Base-by-base conservation (phyloP, 2,888 invertebrate species). In the Tinea pellionella region DNA sequence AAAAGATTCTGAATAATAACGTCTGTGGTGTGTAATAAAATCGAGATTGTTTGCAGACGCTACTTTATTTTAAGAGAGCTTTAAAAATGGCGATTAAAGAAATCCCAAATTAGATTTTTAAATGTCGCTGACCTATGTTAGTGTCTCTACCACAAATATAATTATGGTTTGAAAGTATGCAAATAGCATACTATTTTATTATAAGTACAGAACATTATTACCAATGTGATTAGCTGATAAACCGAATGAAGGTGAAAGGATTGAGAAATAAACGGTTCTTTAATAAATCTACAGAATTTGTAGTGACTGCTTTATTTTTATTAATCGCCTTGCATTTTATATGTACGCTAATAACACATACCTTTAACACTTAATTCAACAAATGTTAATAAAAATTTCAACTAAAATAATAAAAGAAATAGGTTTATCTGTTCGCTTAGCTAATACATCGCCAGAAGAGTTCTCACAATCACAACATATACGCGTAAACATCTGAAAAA, bases 401-500 rank as follows among this genome's bases (percentile, higher is more conserved):
- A 24, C 24, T 24, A 24, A 24, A 24, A 24, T 6, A 24, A 24
- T 24, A 24, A 37, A 37, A 37, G 2, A 37, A 37, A 12, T 37
- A 37, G 9, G 9, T 37, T 37, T 37, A 37, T 12, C 37, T 37
- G 9, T 37, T 9, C 30, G 30, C 4, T 7, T 30, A 4, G 37
- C n/a, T n/a, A 37, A 9, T 37, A 37, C 3, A 2, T 37, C n/a
- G 8, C 15, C 15, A 16, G 4, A n/a, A n/a, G n/a, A n/a, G 41
- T 51, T 51, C 16, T 11, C 15, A 55, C 55, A 55, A 55, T 19
- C 55, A 3, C 19, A 18, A 19, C 53, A 53, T 68, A 71, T 71
- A 70, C 71, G 72, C 72, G 71, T 72, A 83, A 83, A 85, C 84
- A 83, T 84, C 80, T 15, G 80, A 69, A 72, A 72, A 74, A 72